Percentiles rank a stretch among this genome's conserved stretches.
These are phyloP conservation scores for Alfaro cultratus DNA, from an alignment of 2,797 vertebrate genomes.

Conservation along the genomic window DNA sequence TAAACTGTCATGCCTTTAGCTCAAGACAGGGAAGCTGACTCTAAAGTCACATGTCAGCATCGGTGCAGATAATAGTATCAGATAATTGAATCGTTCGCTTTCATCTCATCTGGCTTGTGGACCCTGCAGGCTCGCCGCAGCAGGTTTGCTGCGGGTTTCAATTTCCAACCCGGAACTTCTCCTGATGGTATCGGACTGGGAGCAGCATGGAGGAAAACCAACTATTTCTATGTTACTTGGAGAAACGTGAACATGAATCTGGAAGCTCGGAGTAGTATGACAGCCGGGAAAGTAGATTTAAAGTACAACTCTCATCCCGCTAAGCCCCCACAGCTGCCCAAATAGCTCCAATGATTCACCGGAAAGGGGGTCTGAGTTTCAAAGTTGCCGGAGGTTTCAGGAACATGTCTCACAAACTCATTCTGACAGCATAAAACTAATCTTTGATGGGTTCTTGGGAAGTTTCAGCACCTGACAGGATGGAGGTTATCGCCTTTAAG, in stretches of 20 bases:
- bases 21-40: conserved; percentile 6
- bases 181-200: conserved; percentile 26
- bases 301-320: not conserved
- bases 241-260: not conserved
- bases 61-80: conserved; percentile 48
- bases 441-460: not conserved
- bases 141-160: conserved; percentile 21
- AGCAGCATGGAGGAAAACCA: not conserved
- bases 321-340: conserved; percentile 1
- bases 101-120: conserved; percentile 5
- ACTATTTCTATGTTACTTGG: conserved; percentile 5
- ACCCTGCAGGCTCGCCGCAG: conserved; percentile 9
- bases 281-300: not conserved
- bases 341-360: not conserved
- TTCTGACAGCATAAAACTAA: conserved; percentile 9
- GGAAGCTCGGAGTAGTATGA: not conserved
- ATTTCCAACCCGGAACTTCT: conserved; percentile 17
- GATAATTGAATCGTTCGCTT: conserved; percentile 56
- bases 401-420: conserved; percentile 3
- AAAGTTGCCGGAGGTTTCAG: not conserved
- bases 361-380: not conserved
- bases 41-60: conserved; percentile 3
- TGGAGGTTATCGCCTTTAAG: not conserved
- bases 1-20: not conserved
- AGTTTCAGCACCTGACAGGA: not conserved